Percentiles rank a stretch among this genome's conserved stretches.
Evolutionary conservation across 2,113 vertebrate genomes (phyloP).

Genomic region (Muntiacus reevesi): DNA sequence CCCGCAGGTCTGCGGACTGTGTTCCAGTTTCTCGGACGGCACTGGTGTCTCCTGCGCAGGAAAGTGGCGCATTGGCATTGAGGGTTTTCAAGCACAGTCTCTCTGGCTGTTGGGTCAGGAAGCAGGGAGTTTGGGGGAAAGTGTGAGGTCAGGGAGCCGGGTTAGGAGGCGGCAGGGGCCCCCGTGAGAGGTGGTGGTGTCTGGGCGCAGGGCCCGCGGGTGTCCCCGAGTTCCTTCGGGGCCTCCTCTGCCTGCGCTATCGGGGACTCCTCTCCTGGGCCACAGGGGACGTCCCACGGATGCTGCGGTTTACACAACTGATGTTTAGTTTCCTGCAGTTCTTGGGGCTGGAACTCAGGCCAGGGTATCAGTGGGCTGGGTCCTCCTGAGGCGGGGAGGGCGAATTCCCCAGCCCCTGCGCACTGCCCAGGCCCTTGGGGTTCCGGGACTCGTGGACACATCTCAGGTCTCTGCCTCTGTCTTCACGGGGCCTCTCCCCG

Average conservation of each 20-base stretch:
- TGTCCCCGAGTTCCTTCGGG: accelerated
- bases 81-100: background rate
- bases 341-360: background rate
- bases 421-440: accelerated
- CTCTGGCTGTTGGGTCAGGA: background rate
- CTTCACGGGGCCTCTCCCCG: accelerated
- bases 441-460: accelerated
- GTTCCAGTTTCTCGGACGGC: background rate
- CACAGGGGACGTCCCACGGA: accelerated
- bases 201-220: accelerated
- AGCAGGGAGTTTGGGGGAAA: accelerated
- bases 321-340: background rate
- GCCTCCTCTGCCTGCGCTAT: background rate
- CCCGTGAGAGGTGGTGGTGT: accelerated
- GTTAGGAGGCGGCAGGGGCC: accelerated
- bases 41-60: background rate
- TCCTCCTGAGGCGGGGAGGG: accelerated
- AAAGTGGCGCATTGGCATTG: accelerated
- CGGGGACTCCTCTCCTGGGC: background rate
- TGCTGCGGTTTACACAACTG: accelerated
- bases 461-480: accelerated
- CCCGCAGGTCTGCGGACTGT: accelerated
- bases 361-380: background rate
- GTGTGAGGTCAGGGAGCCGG: background rate
- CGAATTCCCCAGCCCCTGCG: accelerated